Percentiles rank a stretch among this genome's conserved stretches.
phyloP scores from a whole-genome alignment of 2,888 invertebrate genomes.

The Stenodema calcarata region DNA sequence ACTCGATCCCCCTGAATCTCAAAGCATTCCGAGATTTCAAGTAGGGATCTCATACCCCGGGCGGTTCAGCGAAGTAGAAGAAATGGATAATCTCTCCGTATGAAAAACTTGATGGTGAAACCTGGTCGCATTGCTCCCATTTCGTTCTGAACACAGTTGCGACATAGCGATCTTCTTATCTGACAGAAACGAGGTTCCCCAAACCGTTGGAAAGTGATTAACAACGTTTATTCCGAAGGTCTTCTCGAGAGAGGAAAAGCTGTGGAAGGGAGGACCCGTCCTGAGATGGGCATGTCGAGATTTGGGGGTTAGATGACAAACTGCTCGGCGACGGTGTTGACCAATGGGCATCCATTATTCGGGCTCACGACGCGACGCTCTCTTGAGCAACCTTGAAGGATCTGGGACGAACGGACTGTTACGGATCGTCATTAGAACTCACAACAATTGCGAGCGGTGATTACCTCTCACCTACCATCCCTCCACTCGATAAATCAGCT shows the following conservation, averaged over 20 bases:
- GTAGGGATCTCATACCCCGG: not conserved
- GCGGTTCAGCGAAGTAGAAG: not conserved
- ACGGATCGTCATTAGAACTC: slow-evolving; percentile 5
- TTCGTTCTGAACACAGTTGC: not conserved
- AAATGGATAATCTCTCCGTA: not conserved
- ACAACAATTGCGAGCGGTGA: slow-evolving; percentile 15
- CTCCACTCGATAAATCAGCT: not conserved
- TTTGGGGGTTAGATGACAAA: slow-evolving; percentile 8
- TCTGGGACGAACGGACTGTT: not conserved
- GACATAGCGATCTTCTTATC: not conserved
- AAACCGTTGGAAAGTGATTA: slow-evolving; percentile 2
- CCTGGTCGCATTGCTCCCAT: not conserved
- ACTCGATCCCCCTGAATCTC: not conserved
- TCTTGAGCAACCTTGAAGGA: not conserved
- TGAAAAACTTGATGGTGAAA: not conserved
- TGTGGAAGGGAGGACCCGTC: not conserved
- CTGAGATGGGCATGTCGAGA: slow-evolving; percentile 13
- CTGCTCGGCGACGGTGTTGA: not conserved
- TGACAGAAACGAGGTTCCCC: not conserved
- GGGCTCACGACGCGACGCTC: not conserved
- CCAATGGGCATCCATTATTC: slow-evolving; percentile 24
- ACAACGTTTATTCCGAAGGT: slow-evolving; percentile 19
- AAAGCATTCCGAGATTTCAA: not conserved
- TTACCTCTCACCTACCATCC: not conserved
- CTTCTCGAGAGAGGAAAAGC: not conserved